phyloP scores from a whole-genome alignment of 2,113 vertebrate species.

The Bostrychus sinensis region DNA sequence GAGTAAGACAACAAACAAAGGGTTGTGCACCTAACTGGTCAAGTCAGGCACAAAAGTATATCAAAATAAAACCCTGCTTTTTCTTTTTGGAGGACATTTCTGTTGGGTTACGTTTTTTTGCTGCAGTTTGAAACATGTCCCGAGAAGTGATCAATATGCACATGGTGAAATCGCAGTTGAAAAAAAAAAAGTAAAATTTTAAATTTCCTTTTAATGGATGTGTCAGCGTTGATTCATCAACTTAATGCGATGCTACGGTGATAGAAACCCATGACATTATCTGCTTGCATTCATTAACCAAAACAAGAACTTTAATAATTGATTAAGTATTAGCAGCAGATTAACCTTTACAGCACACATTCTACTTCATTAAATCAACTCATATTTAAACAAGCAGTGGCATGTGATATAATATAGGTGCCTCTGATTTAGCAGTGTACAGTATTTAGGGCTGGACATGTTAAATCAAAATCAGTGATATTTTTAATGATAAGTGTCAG shows the following conservation, averaged over 20 bases:
- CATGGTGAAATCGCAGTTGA: conserved; percentile 3
- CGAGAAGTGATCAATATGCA: neutral
- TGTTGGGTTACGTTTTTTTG: neutral
- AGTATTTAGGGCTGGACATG: too few relatives aligned
- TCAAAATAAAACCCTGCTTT: conserved; percentile 3
- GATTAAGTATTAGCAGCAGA: conserved; percentile 18
- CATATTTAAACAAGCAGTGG: conserved; percentile 12
- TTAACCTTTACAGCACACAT: conserved; percentile 36
- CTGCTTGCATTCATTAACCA: conserved; percentile 14
- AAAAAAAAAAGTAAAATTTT: conserved; percentile 3
- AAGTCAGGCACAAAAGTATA: conserved; percentile 15
- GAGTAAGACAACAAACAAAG: conserved; percentile 26
- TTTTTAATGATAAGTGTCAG: too few relatives aligned
- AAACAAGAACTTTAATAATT: conserved; percentile 19
- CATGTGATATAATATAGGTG: neutral
- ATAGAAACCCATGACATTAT: conserved; percentile 10
- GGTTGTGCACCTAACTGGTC: conserved; percentile 27
- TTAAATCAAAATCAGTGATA: too few relatives aligned
- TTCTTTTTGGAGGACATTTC: conserved; percentile 7
- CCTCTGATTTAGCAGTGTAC: too few relatives aligned
- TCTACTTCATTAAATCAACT: conserved; percentile 14
- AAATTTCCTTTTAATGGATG: neutral
- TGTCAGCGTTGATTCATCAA: conserved; percentile 14
- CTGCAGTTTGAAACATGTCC: neutral
- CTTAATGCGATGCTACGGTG: conserved; percentile 9